Evolutionary conservation across 2,113 vertebrate genomes (phyloP), one percentile per base, ranked within the genome.

Genomic region (Zosterops japonicus): DNA sequence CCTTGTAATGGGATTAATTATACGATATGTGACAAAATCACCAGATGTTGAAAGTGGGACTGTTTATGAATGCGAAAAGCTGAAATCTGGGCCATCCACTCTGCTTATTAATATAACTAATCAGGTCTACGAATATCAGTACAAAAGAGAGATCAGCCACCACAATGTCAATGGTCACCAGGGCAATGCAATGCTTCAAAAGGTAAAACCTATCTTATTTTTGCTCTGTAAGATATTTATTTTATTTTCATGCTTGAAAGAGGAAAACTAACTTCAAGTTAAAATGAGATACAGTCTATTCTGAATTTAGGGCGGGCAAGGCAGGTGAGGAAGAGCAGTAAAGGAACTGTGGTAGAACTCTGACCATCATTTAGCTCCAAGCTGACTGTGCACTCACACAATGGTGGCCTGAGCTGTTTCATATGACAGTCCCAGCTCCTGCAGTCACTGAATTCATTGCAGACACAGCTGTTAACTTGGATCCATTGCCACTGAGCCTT

Each of bases 1-100:
- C 25, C 96, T 98, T 46, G 71, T 99, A 83, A 98, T 98, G 97
- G 98, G 98, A 83, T 92, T 98, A 67, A 97, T 98, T 47, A 92
- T 98, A 95, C 97, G 95, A 57, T 98, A 97, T 12, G 93, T 97
- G 55, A 98, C 96, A n/a, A 95, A 97, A 88, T 96, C 97, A 63
- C 93, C 96, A 89, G 93, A 97, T 61, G 78, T 70, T 63, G 96
- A 97, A 61, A 97, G 91, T 57, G 93, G 92, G 60, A 97, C 87
- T 19, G 95, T 98, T 50, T 98, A 98, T 81, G 91, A 95, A 25
- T 98, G 98, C 90, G 95, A 79, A 11, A 97, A 94, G 70, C 82
- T 98, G 82, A 95, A 97, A 87, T 95, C 83, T 92, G 98, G 97
- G 44, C 96, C 96, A 33, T 78, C 89, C 41, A 96, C 96, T 56